Conservation (phyloP, 2,888 invertebrate species). For the Dynastes maya region DNA sequence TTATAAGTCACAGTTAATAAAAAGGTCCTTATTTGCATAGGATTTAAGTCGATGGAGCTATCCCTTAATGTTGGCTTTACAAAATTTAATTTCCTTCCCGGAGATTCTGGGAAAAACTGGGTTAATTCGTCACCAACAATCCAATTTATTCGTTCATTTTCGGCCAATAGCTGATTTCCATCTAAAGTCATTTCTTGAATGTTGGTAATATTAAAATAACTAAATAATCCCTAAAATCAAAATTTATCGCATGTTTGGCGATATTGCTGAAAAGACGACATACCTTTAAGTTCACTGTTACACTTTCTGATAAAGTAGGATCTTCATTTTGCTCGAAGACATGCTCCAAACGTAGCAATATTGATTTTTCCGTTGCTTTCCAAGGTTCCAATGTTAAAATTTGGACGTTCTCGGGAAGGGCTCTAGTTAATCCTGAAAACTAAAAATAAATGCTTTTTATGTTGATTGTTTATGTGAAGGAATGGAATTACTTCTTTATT, state of each 20-base stretch:
- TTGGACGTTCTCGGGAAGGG: constrained; percentile 80
- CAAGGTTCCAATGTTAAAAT: constrained; percentile 86
- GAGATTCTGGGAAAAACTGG: background rate
- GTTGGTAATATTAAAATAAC: constrained; percentile 65
- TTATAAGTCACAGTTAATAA: constrained; percentile 66
- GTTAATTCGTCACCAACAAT: constrained; percentile 49
- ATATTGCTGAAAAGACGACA: constrained; percentile 23
- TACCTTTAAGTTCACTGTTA: constrained; percentile 73
- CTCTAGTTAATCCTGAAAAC: constrained; percentile 71
- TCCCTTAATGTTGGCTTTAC: constrained; percentile 39
- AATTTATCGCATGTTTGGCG: constrained; percentile 3
- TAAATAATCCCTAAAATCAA: constrained; percentile 67
- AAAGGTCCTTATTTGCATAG: constrained; percentile 85
- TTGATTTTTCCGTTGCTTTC: constrained; percentile 69
- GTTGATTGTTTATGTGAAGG: constrained; percentile 50
- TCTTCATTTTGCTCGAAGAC: constrained; percentile 78
- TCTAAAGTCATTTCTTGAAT: constrained; percentile 70
- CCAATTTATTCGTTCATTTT: constrained; percentile 75
- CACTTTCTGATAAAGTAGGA: constrained; percentile 70
- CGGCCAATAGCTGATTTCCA: constrained; percentile 73
- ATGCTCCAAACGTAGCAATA: constrained; percentile 85
- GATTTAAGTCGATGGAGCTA: constrained; percentile 73
- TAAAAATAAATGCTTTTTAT: constrained; percentile 58
- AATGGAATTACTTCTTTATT: constrained; percentile 42
- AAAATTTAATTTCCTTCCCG: constrained; percentile 29